Percentiles rank a stretch among this genome's conserved stretches.
phyloP scores from a whole-genome alignment of 2,888 invertebrate genomes.

The Drosophila tripunctata region DNA sequence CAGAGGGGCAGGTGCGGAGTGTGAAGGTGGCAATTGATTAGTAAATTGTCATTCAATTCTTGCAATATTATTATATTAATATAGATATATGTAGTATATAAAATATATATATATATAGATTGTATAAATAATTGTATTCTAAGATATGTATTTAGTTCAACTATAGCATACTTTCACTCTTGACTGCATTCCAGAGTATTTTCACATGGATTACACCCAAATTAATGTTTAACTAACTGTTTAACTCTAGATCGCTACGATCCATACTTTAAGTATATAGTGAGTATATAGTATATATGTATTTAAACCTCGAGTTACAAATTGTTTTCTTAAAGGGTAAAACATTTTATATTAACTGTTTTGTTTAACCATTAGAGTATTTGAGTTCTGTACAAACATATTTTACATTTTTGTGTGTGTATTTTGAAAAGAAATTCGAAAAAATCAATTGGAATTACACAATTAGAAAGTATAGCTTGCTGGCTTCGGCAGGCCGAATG shows the following conservation, averaged over 20 bases:
- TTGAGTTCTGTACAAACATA: conserved; percentile 55
- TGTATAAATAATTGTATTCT: conserved; percentile 27
- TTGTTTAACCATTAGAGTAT: conserved; percentile 6
- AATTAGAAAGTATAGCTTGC: background rate
- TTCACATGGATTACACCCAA: conserved; percentile 9
- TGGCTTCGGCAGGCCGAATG: conserved; percentile 2
- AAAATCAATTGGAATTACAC: conserved; percentile 3
- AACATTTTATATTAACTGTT: conserved; percentile 1
- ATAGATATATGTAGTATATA: background rate
- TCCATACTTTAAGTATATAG: conserved; percentile 12
- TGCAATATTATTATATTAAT: conserved; percentile 13
- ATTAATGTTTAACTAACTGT: conserved; percentile 19
- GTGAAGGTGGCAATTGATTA: conserved; percentile 46
- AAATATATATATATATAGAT: conserved; percentile 13
- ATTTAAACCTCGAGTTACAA: conserved; percentile 7
- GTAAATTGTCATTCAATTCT: conserved; percentile 57
- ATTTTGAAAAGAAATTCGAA: conserved; percentile 31
- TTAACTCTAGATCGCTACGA: conserved; percentile 23
- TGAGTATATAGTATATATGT: background rate
- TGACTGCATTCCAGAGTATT: conserved; percentile 18
- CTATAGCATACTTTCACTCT: conserved; percentile 31
- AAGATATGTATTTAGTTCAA: conserved; percentile 18
- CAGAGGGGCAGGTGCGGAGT: conserved; percentile 12
- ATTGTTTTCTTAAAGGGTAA: conserved; percentile 13
- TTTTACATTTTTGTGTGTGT: conserved; percentile 77